Percentiles rank a stretch among this genome's conserved stretches.
Evolutionary conservation across 1,140 invertebrate species (phyloP).

Genomic region (Orchesella cincta): DNA sequence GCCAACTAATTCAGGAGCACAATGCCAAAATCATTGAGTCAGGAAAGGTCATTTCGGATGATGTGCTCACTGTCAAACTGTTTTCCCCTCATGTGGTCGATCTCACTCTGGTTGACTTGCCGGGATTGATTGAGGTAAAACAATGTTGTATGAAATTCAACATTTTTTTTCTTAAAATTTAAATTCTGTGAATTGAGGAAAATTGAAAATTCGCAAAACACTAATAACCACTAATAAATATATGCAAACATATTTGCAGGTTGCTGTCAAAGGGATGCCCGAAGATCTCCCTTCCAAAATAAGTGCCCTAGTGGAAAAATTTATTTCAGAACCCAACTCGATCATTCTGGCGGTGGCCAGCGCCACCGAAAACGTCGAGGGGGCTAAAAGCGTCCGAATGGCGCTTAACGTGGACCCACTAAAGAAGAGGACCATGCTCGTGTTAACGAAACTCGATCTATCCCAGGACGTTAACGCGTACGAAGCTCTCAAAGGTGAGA

Average conservation of each 20-base stretch:
- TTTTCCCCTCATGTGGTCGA: constrained; percentile 16
- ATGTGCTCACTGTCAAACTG: constrained; percentile 17
- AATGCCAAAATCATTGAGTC: background rate
- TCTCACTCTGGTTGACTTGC: constrained; percentile 35
- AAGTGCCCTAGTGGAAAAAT: constrained; percentile 53
- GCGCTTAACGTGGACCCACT: constrained; percentile 62
- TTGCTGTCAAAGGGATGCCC: constrained; percentile 55
- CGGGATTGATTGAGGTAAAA: constrained; percentile 32
- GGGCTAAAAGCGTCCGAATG: constrained; percentile 63
- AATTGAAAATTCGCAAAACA: too few species aligned
- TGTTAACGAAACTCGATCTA: constrained; percentile 82
- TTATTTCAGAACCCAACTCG: constrained; percentile 55
- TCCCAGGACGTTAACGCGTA: constrained; percentile 98
- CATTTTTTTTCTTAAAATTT: background rate
- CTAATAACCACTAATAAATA: too few species aligned
- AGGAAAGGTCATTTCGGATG: background rate
- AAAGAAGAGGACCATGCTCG: constrained; percentile 65
- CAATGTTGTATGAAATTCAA: too few species aligned
- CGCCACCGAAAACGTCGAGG: constrained; percentile 65
- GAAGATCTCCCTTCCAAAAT: constrained; percentile 56
- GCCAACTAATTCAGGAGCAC: constrained; percentile 26
- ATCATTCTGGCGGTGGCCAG: constrained; percentile 60
- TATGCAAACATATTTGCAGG: constrained; percentile 37
- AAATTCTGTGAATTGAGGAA: too few species aligned
- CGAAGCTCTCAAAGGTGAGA: constrained; percentile 92